phyloP scores from a whole-genome alignment of 2,797 vertebrate genomes.

The Muscicapa comitata region DNA sequence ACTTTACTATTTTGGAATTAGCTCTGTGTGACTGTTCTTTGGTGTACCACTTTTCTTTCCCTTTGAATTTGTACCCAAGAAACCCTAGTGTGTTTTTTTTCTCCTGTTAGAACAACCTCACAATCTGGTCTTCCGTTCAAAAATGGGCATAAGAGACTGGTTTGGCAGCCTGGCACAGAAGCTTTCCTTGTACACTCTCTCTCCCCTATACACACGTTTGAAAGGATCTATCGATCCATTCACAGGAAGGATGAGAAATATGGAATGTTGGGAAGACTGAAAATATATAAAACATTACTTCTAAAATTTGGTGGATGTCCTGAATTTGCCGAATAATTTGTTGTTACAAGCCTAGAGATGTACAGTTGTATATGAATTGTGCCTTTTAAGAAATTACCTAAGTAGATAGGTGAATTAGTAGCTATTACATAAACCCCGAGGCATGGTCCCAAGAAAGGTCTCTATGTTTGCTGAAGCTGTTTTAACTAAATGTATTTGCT shows the following conservation, averaged over 20 bases:
- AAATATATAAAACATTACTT: background rate
- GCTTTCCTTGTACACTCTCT: background rate
- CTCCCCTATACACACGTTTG: background rate
- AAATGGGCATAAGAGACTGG: background rate
- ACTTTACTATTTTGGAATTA: background rate
- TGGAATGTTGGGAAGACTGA: background rate
- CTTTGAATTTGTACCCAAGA: background rate
- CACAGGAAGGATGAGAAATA: background rate
- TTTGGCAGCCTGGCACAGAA: background rate
- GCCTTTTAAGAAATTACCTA: background rate
- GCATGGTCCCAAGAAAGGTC: background rate
- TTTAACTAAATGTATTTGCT: background rate
- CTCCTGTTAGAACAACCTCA: background rate
- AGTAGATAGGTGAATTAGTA: background rate
- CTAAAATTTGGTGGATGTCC: background rate
- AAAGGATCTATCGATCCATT: background rate
- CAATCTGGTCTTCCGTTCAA: background rate
- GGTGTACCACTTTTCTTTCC: background rate
- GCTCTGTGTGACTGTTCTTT: background rate
- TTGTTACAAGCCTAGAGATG: background rate
- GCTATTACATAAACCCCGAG: background rate
- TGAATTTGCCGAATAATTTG: background rate
- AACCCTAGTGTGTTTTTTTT: background rate
- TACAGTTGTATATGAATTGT: background rate
- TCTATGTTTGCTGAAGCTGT: background rate